Base-by-base conservation (phyloP, 2,797 vertebrate genomes). In the Coccyzus lansbergi region DNA sequence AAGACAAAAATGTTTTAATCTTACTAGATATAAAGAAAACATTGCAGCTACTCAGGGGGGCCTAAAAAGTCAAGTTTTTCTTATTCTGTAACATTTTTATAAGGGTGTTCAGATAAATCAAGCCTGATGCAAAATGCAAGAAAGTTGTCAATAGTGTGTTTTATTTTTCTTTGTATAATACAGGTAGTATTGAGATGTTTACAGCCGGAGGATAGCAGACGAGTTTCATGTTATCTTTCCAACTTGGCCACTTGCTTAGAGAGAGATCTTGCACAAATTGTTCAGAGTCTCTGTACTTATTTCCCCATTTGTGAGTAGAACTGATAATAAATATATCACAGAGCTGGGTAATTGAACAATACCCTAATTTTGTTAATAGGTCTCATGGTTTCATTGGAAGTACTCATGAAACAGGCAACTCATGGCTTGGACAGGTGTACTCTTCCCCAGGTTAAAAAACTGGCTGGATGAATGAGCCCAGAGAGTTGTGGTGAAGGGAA, bases 11-110 rank as follows among this genome's bases (percentile, higher is more conserved):
- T 42, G 21, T 78, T 60, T 81, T 86, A 64, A 75, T 70, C 58
- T 87, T 90, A 75, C 77, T 84, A 79, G n/a, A 31, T 59, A 48
- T 15, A 86, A 86, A 55, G 64, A 88, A 81, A 77, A 92, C 36
- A 33, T 86, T 58, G 8, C 33, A 71, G 38, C 34, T 86, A 9
- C 26, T 79, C 81, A 16, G 25, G 40, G 26, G 4, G 6, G 3
- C 0, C n/a, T 33, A 20, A 62, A 76, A 83, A 87, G 18, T 46
- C 2, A 44, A 1, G 7, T 46, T 44, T 63, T 95, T 36, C 80
- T 36, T 26, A 36, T 51, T 87, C 21, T 80, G 0, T 44, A 69
- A 28, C 2, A 12, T 40, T 90, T 53, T 89, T 63, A 15, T 83
- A 67, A 90, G 52, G 20, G 22, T 51, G 33, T 75, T 72, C 24